These are phyloP conservation scores for Pteropus alecto DNA, from an alignment of 2,113 vertebrate genomes.

Conservation along the genomic window DNA sequence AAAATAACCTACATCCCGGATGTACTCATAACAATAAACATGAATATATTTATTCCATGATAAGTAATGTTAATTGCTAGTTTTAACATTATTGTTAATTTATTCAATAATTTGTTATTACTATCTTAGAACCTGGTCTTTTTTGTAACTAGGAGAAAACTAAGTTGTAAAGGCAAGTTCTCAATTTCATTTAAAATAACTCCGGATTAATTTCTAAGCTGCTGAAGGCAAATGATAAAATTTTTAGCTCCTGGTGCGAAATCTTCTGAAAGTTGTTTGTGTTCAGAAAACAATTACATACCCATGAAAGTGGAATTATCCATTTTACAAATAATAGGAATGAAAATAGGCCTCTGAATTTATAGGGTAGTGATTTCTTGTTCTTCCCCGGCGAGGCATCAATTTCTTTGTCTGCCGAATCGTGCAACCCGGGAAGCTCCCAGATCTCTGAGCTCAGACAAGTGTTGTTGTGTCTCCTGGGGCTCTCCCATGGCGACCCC, in stretches of 20 bases:
- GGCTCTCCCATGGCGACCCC: background rate
- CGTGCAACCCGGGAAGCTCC: rapidly evolving
- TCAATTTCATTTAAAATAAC: background rate
- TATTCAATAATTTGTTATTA: background rate
- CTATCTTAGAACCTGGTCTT: background rate
- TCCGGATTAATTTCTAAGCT: background rate
- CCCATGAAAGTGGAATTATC: background rate
- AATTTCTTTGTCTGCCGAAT: background rate
- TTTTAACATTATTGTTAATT: background rate
- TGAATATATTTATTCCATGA: background rate
- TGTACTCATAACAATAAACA: background rate
- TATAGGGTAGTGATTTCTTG: background rate
- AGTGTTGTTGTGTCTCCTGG: background rate
- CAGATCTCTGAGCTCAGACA: background rate
- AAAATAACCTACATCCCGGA: background rate
- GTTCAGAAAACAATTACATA: background rate
- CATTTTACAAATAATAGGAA: background rate
- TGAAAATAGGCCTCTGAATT: background rate
- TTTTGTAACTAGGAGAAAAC: constrained; percentile 11
- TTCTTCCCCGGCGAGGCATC: rapidly evolving
- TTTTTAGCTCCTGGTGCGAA: background rate
- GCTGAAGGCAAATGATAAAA: background rate
- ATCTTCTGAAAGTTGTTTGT: background rate
- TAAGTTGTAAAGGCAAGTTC: background rate
- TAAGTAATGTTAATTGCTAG: background rate